These are phyloP conservation scores for Parnassius apollo DNA, from an alignment of 2,888 invertebrate genomes.

Conservation along the genomic window DNA sequence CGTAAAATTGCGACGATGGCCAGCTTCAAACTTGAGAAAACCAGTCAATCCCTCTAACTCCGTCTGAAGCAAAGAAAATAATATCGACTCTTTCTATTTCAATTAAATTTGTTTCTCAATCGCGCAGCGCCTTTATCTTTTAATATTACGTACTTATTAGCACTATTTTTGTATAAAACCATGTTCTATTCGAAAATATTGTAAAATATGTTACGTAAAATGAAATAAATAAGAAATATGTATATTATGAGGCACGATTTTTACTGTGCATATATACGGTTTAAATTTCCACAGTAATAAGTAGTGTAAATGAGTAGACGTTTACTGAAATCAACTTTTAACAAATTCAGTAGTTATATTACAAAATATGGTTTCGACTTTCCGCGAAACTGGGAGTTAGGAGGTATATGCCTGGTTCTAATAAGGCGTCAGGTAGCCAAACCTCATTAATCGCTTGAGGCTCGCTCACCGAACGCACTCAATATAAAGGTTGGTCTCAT, in stretches of 20 bases:
- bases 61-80: slow-evolving; percentile 83
- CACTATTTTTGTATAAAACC: too few relatives aligned
- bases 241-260: too few relatives aligned
- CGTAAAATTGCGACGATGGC: slow-evolving; percentile 92
- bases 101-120: slow-evolving; percentile 20
- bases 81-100: slow-evolving; percentile 46
- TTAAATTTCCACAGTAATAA: slow-evolving; percentile 2
- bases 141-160: neutral
- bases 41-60: slow-evolving; percentile 94
- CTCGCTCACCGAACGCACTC: slow-evolving; percentile 36
- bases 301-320: slow-evolving; percentile 2
- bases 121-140: neutral
- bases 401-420: slow-evolving; percentile 39
- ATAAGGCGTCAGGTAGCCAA: slow-evolving; percentile 52
- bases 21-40: slow-evolving; percentile 91
- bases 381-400: slow-evolving; percentile 36
- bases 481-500: slow-evolving; percentile 47
- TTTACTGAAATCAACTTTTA: slow-evolving; percentile 16
- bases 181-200: too few relatives aligned
- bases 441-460: slow-evolving; percentile 52
- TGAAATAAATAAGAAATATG: too few relatives aligned
- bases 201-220: too few relatives aligned
- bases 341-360: neutral
- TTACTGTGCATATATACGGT: neutral
- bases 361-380: slow-evolving; percentile 33